Base-by-base conservation (phyloP, 2,113 vertebrate genomes). In the Cynocephalus volans region DNA sequence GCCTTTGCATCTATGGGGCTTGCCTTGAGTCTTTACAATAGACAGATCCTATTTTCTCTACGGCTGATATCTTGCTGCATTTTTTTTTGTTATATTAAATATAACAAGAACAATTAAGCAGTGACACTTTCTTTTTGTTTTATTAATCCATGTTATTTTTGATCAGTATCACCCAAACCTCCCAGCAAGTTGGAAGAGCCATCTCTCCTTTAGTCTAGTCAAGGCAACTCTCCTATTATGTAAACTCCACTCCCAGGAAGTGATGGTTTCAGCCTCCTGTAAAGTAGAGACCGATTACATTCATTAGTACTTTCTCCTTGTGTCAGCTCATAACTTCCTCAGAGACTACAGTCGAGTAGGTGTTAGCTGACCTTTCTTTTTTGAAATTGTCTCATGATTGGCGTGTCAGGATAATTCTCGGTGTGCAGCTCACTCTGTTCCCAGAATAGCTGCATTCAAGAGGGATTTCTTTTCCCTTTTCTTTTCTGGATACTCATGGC, bases 361-460 rank as follows among this genome's bases (percentile, higher is more conserved):
- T 58, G 50, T 10, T 50, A 85, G 65, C 33, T 96, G 77, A 94
- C 48, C 50, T 72, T 26, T 2, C 36, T 80, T 67, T 70, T 94
- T 26, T 90, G 82, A 96, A 88, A 75, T 50, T 36, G 15, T 69
- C 45, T 56, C 54, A 50, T 28, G 76, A 65, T 41, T 90, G 86
- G 90, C 1, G 0, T 56, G 81, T 77, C 69, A 88, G 19, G 60
- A 36, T 45, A 67, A 41, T 18, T 36, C 18, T 60, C 18, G 28
- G 31, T 33, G 12, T n/a, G 12, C 18, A 65, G 33, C 54, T 67
- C 52, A 76, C 1, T 26, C 26, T 58, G 1, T 83, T 95, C 79
- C 83, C 82, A 95, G n/a, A 98, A 96, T 65, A 96, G 45, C 65
- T 86, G 36, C 15, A 19, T 80, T 73, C 18, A 48, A 15, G 1